Evolutionary conservation across 2,113 vertebrate genomes (phyloP).

Genomic region (Callionymus lyra): DNA sequence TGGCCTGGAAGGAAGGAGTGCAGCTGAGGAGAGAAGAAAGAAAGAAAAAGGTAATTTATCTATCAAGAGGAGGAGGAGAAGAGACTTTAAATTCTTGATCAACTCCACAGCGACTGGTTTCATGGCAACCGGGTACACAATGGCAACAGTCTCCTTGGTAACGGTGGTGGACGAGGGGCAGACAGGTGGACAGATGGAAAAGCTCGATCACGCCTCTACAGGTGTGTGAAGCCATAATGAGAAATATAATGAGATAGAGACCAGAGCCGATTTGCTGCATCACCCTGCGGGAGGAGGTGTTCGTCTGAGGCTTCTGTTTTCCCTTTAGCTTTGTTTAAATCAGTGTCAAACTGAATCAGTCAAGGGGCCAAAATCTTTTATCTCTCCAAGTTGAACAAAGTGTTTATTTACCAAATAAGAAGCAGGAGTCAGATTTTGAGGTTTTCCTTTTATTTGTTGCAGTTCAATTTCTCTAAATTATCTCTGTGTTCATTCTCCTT

Average conservation of each 20-base stretch:
- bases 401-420: too few species aligned
- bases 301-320: too few species aligned
- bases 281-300: constrained; percentile 18
- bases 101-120: constrained; percentile 63
- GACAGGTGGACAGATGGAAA: constrained; percentile 58
- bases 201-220: constrained; percentile 58
- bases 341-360: too few species aligned
- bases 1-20: constrained; percentile 25
- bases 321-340: too few species aligned
- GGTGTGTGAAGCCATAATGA: constrained; percentile 56
- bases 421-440: too few species aligned
- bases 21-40: constrained; percentile 6
- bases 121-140: constrained; percentile 67
- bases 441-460: too few species aligned
- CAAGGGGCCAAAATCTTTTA: too few species aligned
- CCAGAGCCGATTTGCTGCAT: constrained; percentile 32
- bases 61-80: constrained; percentile 34
- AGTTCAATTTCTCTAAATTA: too few species aligned
- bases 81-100: constrained; percentile 65
- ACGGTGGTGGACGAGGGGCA: constrained; percentile 42
- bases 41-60: constrained; percentile 49
- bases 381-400: too few species aligned
- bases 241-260: constrained; percentile 49
- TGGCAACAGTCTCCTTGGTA: constrained; percentile 58
- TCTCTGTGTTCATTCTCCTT: too few species aligned